phyloP scores from a whole-genome alignment of 2,113 vertebrate species.

The Tamias sibiricus region DNA sequence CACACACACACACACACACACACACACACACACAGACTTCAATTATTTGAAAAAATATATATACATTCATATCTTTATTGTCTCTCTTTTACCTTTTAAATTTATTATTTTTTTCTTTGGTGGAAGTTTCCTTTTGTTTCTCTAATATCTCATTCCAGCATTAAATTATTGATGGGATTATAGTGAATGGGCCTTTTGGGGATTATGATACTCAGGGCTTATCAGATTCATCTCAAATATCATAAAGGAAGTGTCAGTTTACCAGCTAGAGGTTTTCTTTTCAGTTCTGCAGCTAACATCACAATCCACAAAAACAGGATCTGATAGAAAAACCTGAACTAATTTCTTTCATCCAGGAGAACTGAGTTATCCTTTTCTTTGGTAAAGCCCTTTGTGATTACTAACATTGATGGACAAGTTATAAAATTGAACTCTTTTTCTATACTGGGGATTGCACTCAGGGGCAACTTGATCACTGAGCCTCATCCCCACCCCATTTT shows the following conservation, averaged over 20 bases:
- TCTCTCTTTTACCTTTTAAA: not conserved
- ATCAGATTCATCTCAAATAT: slow-evolving; percentile 64
- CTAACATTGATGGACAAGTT: not conserved
- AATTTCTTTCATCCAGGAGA: not conserved
- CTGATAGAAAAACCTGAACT: not conserved
- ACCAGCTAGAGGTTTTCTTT: not conserved
- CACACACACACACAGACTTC: no score
- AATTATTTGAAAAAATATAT: no score
- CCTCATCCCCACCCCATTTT: no score
- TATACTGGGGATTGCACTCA: no score
- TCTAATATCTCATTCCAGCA: slow-evolving; percentile 73
- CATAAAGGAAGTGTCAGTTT: not conserved
- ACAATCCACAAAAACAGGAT: not conserved
- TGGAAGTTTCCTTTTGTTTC: slow-evolving; percentile 33
- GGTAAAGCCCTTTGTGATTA: not conserved
- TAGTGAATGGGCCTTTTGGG: slow-evolving; percentile 16
- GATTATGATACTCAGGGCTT: not conserved
- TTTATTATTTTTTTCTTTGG: not conserved
- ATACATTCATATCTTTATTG: slow-evolving; percentile 17
- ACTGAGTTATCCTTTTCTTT: not conserved
- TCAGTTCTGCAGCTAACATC: not conserved
- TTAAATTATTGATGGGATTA: slow-evolving; percentile 67
- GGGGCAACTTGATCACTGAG: no score
- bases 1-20: no score
- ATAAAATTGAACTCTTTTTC: not conserved